Conservation (phyloP, 2,888 invertebrate genomes). For the Xestoiulus laeticollis region DNA sequence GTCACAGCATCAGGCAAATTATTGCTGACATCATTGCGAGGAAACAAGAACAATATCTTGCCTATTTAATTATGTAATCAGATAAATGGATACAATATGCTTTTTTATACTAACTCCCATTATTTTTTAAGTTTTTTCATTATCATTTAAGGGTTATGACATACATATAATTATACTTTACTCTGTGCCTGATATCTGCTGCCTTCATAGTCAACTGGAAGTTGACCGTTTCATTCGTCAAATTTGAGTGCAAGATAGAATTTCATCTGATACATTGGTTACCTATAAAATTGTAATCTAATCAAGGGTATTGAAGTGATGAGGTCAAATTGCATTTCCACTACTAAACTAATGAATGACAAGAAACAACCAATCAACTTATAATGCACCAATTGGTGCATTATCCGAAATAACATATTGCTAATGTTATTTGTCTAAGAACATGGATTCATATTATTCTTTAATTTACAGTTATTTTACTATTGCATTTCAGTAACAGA, state of each 20-base stretch:
- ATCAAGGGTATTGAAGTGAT: not conserved
- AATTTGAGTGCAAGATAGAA: not conserved
- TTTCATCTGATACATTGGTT: not conserved
- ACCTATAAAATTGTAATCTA: not conserved
- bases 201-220: not conserved
- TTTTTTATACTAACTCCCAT: not conserved
- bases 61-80: not conserved
- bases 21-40: too few relatives aligned
- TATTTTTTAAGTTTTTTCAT: not conserved
- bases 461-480: too few relatives aligned
- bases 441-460: too few relatives aligned
- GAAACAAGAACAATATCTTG: too few relatives aligned
- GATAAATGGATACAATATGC: not conserved
- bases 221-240: not conserved
- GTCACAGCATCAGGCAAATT: too few relatives aligned
- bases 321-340: not conserved
- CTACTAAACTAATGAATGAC: not conserved
- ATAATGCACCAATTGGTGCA: not conserved
- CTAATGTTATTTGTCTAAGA: too few relatives aligned
- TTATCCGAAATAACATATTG: too few relatives aligned
- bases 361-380: not conserved
- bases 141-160: not conserved
- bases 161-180: not conserved
- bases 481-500: too few relatives aligned
- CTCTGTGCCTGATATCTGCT: not conserved